Percentiles rank a stretch among this genome's conserved stretches.
phyloP scores from a whole-genome alignment of 2,888 invertebrate genomes.

The Mystacides longicornis region DNA sequence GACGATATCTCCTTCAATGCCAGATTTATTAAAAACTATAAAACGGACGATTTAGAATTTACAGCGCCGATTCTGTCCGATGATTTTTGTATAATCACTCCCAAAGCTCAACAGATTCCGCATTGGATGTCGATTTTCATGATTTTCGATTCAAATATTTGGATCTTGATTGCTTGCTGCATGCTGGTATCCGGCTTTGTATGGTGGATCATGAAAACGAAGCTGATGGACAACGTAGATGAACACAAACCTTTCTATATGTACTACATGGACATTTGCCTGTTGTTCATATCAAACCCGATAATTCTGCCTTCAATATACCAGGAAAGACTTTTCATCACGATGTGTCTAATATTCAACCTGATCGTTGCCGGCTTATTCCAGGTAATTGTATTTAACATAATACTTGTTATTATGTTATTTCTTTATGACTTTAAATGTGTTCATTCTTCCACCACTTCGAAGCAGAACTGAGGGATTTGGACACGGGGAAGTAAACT shows the following conservation, averaged over 20 bases:
- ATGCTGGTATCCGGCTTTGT: conserved; percentile 17
- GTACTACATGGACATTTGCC: conserved; percentile 15
- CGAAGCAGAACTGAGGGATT: too few species aligned
- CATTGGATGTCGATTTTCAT: conserved; percentile 37
- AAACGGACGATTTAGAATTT: conserved; percentile 33
- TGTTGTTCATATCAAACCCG: conserved; percentile 24
- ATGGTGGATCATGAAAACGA: conserved; percentile 20
- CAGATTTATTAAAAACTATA: conserved; percentile 36
- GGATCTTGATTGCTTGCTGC: conserved; percentile 15
- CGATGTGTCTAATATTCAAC: conserved; percentile 33
- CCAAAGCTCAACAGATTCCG: conserved; percentile 36
- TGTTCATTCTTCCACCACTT: too few species aligned
- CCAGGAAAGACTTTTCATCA: conserved; percentile 30
- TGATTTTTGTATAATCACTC: conserved; percentile 37
- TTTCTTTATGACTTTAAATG: too few species aligned
- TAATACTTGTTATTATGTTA: not conserved
- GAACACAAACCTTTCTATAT: not conserved
- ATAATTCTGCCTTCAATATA: conserved; percentile 22
- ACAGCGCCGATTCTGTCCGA: conserved; percentile 35
- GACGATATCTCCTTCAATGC: conserved; percentile 37
- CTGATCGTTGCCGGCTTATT: conserved; percentile 33
- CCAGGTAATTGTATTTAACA: conserved; percentile 23
- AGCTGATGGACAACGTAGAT: not conserved
- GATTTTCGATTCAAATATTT: conserved; percentile 28
- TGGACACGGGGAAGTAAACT: too few species aligned